Conservation (phyloP, 2,888 invertebrate genomes). For the Pycnomerus fuliginosus region DNA sequence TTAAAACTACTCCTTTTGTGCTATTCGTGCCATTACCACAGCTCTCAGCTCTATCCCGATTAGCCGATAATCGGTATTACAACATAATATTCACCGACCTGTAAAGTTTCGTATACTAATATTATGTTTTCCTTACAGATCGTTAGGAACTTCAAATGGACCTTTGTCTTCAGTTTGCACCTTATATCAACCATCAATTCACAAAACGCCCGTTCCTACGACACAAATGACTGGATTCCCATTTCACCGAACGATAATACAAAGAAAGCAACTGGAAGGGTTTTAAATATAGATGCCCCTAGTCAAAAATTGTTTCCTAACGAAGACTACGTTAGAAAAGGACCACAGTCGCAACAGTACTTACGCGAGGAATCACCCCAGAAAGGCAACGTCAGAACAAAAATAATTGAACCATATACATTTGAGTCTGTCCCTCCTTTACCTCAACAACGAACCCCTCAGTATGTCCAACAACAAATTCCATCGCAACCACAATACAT, state of each 20-base stretch:
- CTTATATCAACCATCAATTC: conserved; percentile 11
- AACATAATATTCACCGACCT: too few species aligned
- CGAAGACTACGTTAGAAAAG: conserved; percentile 34
- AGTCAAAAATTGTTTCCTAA: conserved; percentile 42
- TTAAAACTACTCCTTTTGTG: too few species aligned
- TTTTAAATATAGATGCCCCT: conserved; percentile 43
- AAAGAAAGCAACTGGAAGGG: conserved; percentile 44
- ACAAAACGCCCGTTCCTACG: conserved; percentile 36
- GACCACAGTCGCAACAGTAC: conserved; percentile 43
- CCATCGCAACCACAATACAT: conserved; percentile 12
- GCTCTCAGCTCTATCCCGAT: too few species aligned
- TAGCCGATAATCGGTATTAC: too few species aligned
- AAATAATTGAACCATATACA: conserved; percentile 34
- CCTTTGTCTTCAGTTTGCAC: conserved; percentile 22
- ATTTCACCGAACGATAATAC: conserved; percentile 41
- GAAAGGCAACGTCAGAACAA: conserved; percentile 13
- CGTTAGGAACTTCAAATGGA: conserved; percentile 22
- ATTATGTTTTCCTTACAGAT: conserved; percentile 27
- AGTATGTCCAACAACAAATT: conserved; percentile 1
- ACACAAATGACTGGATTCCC: conserved; percentile 59
- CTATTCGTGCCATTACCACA: too few species aligned
- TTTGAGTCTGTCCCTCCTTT: conserved; percentile 38
- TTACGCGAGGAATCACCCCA: conserved; percentile 47
- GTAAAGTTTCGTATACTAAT: background rate
- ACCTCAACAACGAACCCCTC: conserved; percentile 30